Evolutionary conservation across 2,888 invertebrate species (phyloP).

Genomic region (Melipona beecheii): DNA sequence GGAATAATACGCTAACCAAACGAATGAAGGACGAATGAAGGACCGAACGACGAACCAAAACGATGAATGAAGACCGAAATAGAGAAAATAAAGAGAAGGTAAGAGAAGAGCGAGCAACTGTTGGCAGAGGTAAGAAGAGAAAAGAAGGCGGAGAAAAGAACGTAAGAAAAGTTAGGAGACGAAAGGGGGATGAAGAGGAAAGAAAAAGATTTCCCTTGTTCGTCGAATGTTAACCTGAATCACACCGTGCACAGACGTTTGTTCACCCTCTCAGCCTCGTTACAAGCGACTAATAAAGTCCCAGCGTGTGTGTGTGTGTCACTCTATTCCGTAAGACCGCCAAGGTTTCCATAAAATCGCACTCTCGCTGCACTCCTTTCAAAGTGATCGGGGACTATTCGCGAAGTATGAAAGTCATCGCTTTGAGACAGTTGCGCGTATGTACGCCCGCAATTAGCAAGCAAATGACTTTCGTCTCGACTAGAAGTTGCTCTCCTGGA

Average conservation of each 20-base stretch:
- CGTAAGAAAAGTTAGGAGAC: neutral
- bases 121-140: neutral
- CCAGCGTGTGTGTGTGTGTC: slow-evolving; percentile 50
- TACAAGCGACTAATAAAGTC: slow-evolving; percentile 61
- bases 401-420: slow-evolving; percentile 24
- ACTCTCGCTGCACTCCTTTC: slow-evolving; percentile 42
- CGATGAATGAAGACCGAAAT: neutral
- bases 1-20: neutral
- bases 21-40: neutral
- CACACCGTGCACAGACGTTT: slow-evolving; percentile 46
- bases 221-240: slow-evolving; percentile 69
- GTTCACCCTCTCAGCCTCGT: slow-evolving; percentile 38
- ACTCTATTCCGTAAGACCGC: slow-evolving; percentile 41
- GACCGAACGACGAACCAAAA: neutral
- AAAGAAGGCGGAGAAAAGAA: neutral
- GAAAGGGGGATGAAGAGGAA: neutral
- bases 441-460: slow-evolving; percentile 28
- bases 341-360: slow-evolving; percentile 44
- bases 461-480: slow-evolving; percentile 26
- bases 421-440: neutral
- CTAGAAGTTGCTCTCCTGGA: slow-evolving; percentile 13
- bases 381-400: slow-evolving; percentile 20
- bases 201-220: slow-evolving; percentile 27
- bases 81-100: slow-evolving; percentile 14
- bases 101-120: slow-evolving; percentile 6